phyloP scores from a whole-genome alignment of 2,113 vertebrate genomes.

The Alectura lathami region DNA sequence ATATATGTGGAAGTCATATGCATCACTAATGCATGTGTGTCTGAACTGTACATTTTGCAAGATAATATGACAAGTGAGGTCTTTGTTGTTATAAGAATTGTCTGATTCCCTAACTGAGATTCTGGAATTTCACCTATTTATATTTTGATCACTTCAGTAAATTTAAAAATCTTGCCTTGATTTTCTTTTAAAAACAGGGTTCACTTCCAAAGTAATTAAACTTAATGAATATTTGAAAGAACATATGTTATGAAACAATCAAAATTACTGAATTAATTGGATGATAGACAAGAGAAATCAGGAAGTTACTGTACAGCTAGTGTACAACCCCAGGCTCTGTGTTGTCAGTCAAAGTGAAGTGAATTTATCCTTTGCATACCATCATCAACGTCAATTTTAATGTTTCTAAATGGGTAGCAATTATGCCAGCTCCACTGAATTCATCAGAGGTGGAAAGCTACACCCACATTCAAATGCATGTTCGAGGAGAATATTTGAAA shows the following conservation, averaged over 20 bases:
- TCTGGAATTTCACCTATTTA: background rate
- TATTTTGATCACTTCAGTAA: background rate
- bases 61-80: background rate
- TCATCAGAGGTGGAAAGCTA: background rate
- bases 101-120: background rate
- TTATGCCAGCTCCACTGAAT: background rate
- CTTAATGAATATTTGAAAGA: background rate
- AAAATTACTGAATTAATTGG: constrained; percentile 31
- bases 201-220: background rate
- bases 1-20: background rate
- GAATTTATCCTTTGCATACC: background rate
- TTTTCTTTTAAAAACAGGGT: background rate
- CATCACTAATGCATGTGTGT: background rate
- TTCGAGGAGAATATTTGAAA: background rate
- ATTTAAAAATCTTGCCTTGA: background rate
- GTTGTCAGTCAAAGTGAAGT: background rate
- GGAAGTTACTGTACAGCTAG: constrained; percentile 8
- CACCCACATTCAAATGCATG: background rate
- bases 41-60: background rate
- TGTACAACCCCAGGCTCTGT: background rate
- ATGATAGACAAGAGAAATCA: constrained; percentile 41
- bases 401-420: background rate
- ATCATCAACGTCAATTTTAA: background rate
- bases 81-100: background rate
- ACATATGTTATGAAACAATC: background rate